These are phyloP conservation scores for Trichechus manatus DNA, from an alignment of 2,113 vertebrate genomes.

Conservation along the genomic window DNA sequence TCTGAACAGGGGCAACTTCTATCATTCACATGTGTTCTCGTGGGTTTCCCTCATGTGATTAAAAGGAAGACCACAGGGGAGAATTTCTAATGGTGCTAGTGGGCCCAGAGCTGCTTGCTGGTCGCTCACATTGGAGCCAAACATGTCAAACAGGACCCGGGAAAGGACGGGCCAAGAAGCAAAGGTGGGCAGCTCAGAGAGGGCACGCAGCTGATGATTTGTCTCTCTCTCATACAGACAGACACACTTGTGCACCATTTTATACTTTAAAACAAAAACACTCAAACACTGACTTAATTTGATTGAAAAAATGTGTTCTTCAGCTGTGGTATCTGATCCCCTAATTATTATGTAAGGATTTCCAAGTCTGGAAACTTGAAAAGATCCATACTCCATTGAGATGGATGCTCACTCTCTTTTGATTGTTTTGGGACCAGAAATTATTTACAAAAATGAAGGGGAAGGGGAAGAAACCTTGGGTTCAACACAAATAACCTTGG, in stretches of 20 bases:
- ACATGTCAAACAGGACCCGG: background rate
- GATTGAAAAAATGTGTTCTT: constrained; percentile 3
- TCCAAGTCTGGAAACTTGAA: background rate
- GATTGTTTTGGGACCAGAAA: background rate
- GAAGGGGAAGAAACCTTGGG: background rate
- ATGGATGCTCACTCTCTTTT: background rate
- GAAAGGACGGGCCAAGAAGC: background rate
- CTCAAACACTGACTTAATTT: constrained; percentile 26
- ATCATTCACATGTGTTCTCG: background rate
- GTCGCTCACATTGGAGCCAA: background rate
- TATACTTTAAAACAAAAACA: background rate
- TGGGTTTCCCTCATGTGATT: background rate
- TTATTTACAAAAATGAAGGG: background rate
- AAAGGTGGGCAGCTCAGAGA: background rate
- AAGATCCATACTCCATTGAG: background rate
- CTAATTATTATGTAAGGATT: constrained; percentile 37
- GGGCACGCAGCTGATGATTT: background rate
- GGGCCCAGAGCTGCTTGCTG: background rate
- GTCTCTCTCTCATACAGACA: background rate
- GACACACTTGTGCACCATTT: background rate
- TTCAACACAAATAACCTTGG: background rate
- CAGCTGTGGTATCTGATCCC: background rate
- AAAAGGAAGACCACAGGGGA: background rate
- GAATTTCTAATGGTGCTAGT: background rate
- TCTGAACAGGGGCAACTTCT: background rate